phyloP scores from a whole-genome alignment of 2,888 invertebrate genomes.

The Entomobrya proxima region DNA sequence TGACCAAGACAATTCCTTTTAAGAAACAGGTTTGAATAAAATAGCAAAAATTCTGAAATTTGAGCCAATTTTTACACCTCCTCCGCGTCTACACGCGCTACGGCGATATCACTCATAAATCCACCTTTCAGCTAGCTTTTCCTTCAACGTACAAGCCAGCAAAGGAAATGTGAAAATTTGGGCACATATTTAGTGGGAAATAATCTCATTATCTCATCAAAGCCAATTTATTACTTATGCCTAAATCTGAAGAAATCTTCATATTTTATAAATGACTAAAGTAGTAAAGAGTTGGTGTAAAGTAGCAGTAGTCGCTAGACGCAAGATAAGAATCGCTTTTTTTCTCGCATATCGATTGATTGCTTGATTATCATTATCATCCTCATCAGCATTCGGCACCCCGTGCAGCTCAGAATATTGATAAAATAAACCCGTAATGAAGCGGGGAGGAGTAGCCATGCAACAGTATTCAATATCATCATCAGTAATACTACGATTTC shows the following conservation, averaged over 20 bases:
- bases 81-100: not conserved
- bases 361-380: not conserved
- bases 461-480: too few species aligned
- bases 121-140: not conserved
- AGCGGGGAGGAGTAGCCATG: too few species aligned
- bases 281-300: slow-evolving; percentile 7
- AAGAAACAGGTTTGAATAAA: not conserved
- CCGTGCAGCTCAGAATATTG: not conserved
- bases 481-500: too few species aligned
- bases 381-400: slow-evolving; percentile 11
- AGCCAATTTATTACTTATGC: not conserved
- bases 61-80: slow-evolving; percentile 24
- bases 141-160: not conserved
- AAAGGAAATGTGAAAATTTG: not conserved
- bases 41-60: not conserved
- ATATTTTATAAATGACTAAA: slow-evolving; percentile 13
- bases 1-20: not conserved
- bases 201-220: not conserved
- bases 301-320: too few species aligned
- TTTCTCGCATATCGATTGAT: not conserved
- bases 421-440: not conserved
- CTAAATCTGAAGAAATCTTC: slow-evolving; percentile 13
- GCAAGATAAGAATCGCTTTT: not conserved
- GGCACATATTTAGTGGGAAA: not conserved
- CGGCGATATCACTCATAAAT: not conserved